Evolutionary conservation across 1,140 invertebrate genomes (phyloP).

Genomic region (Mylabris phalerata): DNA sequence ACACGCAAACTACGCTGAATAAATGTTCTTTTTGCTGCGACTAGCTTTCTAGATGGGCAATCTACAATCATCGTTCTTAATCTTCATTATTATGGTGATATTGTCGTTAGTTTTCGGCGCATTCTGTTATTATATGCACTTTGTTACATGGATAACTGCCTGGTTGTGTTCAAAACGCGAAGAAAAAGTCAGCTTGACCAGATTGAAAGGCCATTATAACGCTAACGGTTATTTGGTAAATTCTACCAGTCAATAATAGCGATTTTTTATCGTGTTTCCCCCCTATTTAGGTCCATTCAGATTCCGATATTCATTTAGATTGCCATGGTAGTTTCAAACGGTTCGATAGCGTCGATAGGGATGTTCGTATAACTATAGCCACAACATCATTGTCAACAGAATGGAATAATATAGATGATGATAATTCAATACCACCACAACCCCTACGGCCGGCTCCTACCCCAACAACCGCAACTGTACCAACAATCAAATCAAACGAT

Average conservation of each 20-base stretch:
- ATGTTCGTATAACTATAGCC: constrained; percentile 42
- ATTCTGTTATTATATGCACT: constrained; percentile 48
- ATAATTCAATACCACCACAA: constrained; percentile 40
- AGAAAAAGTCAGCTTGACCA: constrained; percentile 55
- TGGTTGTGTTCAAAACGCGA: constrained; percentile 55
- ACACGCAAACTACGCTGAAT: no score
- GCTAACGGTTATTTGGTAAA: constrained; percentile 58
- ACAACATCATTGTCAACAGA: constrained; percentile 26
- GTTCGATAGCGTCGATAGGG: constrained; percentile 58
- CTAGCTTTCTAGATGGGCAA: constrained; percentile 37
- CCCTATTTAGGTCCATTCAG: constrained; percentile 51
- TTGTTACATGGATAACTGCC: constrained; percentile 45
- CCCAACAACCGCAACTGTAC: constrained; percentile 21
- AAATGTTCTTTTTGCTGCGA: no score
- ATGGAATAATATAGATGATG: constrained; percentile 19
- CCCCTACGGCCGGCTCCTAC: constrained; percentile 43
- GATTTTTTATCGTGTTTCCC: no score
- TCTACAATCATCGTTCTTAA: constrained; percentile 38
- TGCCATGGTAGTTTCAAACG: constrained; percentile 59
- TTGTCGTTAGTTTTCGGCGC: constrained; percentile 41
- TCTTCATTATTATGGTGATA: constrained; percentile 39
- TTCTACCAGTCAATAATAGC: no score
- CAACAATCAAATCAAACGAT: constrained; percentile 10
- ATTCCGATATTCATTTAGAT: constrained; percentile 59
- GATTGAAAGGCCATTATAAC: constrained; percentile 49